Evolutionary conservation across 2,113 vertebrate species (phyloP), one percentile per base, ranked within the genome.

Genomic region (Thinocorus orbignyianus): DNA sequence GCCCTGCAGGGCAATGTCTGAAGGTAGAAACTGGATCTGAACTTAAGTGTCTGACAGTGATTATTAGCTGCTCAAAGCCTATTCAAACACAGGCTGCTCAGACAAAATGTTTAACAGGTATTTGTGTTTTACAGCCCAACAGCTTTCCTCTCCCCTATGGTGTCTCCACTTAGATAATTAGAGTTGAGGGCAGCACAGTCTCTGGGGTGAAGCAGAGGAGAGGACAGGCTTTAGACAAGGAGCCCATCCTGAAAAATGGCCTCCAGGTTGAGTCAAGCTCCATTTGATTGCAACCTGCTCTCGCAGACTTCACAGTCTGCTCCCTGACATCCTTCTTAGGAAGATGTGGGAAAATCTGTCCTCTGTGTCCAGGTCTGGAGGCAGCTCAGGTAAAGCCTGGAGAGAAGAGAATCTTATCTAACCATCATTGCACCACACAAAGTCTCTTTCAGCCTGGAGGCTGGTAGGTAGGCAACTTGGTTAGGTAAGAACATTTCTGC

Each of bases 71-170:
- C 52, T 73, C 65, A 52, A 49, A 80, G 71, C n/a, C n/a, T n/a
- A n/a, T 77, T 51, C 33, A 28, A 62, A 39, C 37, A 7, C 5
- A 70, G 54, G 26, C 58, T 73, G 24, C 33, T 68, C 62, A 69
- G 48, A 31, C 35, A n/a, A 0, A 51, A 13, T 0, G 0, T 19
- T 51, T 39, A 51, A 55, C 18, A 46, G 33, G 46, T 30, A 6
- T 52, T 83, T 42, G 20, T 35, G 33, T 30, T 37, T 71, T 46
- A 13, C 25, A 41, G 41, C 44, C 68, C 71, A 61, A 4, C 19
- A 22, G 37, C 19, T 71, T 41, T 70, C 39, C 60, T 66, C 26
- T 35, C 57, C 51, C 48, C 23, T 8, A 16, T 1, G 15, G 20
- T 6, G 24, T 51, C 73, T 31, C 30, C 23, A 9, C 4, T 0